Base-by-base conservation (phyloP, 2,797 vertebrate species). In the Rhinatrema bivittatum region DNA sequence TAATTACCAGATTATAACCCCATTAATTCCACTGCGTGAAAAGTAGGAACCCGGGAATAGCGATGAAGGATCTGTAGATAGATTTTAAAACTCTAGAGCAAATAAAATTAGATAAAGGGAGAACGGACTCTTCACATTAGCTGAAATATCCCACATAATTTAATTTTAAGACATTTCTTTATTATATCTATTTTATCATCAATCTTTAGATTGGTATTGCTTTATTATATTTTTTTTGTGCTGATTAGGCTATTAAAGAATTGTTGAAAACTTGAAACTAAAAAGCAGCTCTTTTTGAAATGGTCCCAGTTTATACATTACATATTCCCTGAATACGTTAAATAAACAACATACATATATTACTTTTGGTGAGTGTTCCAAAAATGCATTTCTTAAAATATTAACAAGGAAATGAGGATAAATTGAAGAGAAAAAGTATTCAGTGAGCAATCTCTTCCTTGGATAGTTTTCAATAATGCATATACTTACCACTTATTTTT, bases 341-440 rank as follows among this genome's bases (percentile, higher is more conserved):
- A 81, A 79, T 76, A 54, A 74, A 78, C 52, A 77, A 76, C 74
- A 62, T 78, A 72, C 68, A 87, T 87, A 63, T 56, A 87, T 90
- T 86, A 89, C 90, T 88, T 84, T 86, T 71, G 29, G 16, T 25
- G 24, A 71, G 74, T 36, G 63, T 67, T 51, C 77, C 82, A 65
- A 77, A 85, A 87, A 79, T n/a, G 76, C 65, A 65, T 82, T 81
- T 71, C 68, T 70, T 68, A 69, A 65, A 35, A 77, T 62, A 84
- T 85, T 83, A 84, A 75, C 32, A 64, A 63, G 43, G 71, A 71
- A 77, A 76, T 20, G 4, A 85, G 52, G 42, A 56, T 39, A 63
- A 68, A 50, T 50, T 66, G n/a, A n/a, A n/a, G n/a, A n/a, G n/a
- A n/a, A n/a, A n/a, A n/a, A n/a, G n/a, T n/a, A n/a, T n/a, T n/a